Evolutionary conservation across 2,888 invertebrate species (phyloP).

Genomic region (Caenorhabditis wallacei): DNA sequence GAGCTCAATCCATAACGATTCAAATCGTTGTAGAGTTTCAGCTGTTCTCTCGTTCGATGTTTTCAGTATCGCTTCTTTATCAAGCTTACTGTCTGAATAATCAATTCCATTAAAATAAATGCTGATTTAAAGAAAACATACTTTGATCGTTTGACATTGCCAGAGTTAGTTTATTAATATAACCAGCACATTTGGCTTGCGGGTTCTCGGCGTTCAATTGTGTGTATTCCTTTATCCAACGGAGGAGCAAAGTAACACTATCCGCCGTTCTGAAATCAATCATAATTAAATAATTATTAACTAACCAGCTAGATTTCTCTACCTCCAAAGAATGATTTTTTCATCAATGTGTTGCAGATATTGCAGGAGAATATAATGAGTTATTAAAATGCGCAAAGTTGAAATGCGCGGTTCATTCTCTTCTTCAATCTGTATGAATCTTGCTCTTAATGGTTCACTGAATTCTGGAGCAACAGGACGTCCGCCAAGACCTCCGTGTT

Average conservation of each 20-base stretch:
- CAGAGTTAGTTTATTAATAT: conserved; percentile 65
- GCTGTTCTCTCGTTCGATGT: conserved; percentile 53
- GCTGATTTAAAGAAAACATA: conserved; percentile 1
- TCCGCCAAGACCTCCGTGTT: conserved; percentile 73
- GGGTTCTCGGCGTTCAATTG: conserved; percentile 76
- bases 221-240: conserved; percentile 79
- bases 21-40: conserved; percentile 65
- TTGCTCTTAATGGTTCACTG: conserved; percentile 73
- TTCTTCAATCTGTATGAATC: conserved; percentile 75
- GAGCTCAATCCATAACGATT: conserved; percentile 63
- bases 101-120: not conserved
- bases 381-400: conserved; percentile 74
- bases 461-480: conserved; percentile 74
- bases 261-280: conserved; percentile 72
- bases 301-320: not conserved
- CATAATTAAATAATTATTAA: too few species aligned
- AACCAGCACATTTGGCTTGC: conserved; percentile 69
- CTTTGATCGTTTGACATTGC: conserved; percentile 50
- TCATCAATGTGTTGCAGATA: conserved; percentile 77
- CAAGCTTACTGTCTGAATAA: conserved; percentile 66
- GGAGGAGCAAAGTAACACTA: conserved; percentile 74
- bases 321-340: conserved; percentile 76
- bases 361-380: conserved; percentile 76
- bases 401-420: conserved; percentile 75
- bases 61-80: conserved; percentile 66